A percentile compares a stretch with the other conserved stretches of the same genome.
phyloP scores from a whole-genome alignment of 2,888 invertebrate genomes.

The Lamellibrachia satsuma region DNA sequence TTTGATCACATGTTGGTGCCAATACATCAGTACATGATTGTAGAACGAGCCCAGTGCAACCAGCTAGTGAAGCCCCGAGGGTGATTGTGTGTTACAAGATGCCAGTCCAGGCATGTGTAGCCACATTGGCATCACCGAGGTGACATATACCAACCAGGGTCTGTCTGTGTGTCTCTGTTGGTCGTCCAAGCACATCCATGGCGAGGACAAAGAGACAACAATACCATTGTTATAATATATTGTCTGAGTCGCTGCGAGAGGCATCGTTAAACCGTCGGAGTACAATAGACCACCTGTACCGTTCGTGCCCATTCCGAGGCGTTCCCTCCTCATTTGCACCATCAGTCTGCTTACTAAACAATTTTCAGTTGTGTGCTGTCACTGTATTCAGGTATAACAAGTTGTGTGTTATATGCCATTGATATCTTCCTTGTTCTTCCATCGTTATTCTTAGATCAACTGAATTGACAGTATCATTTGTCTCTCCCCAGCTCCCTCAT shows the following conservation, averaged over 20 bases:
- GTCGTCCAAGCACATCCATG: not conserved
- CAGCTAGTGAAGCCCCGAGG: no score
- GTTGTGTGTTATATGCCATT: not conserved
- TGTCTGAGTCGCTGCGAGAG: not conserved
- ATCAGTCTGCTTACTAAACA: not conserved
- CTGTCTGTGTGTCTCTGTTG: not conserved
- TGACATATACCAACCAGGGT: not conserved
- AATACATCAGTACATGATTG: no score
- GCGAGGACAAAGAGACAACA: not conserved
- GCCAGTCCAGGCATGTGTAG: no score
- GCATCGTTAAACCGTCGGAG: not conserved
- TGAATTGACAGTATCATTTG: not conserved
- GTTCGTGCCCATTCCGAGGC: not conserved
- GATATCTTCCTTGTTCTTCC: not conserved
- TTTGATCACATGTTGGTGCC: no score
- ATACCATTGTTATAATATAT: not conserved
- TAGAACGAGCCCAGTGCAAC: no score
- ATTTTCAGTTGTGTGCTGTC: not conserved
- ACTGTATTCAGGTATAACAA: not conserved
- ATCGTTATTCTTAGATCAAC: not conserved
- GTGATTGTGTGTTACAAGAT: no score
- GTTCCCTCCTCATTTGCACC: not conserved
- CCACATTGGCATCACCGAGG: not conserved
- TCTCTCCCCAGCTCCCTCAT: not conserved
- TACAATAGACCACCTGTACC: not conserved